A percentile compares a stretch with the other conserved stretches of the same genome.
These are phyloP conservation scores for Phaethon lepturus DNA, from an alignment of 2,113 vertebrate species.

Conservation along the genomic window DNA sequence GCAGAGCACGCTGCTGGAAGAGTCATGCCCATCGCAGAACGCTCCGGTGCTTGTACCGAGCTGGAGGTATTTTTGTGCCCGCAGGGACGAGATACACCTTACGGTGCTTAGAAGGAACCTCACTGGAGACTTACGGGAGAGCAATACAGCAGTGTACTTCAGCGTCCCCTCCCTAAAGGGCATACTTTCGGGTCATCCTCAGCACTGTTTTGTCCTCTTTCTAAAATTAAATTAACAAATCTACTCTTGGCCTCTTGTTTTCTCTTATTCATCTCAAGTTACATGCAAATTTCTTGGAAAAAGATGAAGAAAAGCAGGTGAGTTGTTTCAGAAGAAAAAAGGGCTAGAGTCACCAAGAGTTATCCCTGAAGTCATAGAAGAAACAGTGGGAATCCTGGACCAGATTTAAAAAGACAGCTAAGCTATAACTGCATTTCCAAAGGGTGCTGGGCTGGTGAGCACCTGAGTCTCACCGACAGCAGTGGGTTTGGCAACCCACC, in stretches of 20 bases:
- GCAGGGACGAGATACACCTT: neutral
- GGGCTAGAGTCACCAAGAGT: neutral
- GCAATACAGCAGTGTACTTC: neutral
- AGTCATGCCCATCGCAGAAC: neutral
- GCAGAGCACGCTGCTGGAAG: neutral
- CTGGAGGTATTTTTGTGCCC: neutral
- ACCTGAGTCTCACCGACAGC: neutral
- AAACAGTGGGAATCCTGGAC: neutral
- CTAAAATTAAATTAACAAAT: conserved; percentile 25
- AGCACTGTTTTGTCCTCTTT: neutral
- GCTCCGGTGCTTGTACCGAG: neutral
- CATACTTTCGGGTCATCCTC: neutral
- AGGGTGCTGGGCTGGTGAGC: neutral
- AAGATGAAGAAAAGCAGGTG: conserved; percentile 38
- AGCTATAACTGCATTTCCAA: neutral
- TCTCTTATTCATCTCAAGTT: conserved; percentile 37
- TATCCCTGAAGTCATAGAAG: neutral
- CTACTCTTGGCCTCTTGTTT: neutral
- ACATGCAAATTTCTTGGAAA: conserved; percentile 9
- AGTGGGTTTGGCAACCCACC: neutral
- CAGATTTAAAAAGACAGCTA: neutral
- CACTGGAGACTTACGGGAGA: neutral
- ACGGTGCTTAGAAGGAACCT: neutral
- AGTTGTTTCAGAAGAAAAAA: conserved; percentile 38
- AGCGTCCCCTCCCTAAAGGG: neutral